Evolutionary conservation across 2,113 vertebrate genomes (phyloP).

Genomic region (Bubo scandiacus): DNA sequence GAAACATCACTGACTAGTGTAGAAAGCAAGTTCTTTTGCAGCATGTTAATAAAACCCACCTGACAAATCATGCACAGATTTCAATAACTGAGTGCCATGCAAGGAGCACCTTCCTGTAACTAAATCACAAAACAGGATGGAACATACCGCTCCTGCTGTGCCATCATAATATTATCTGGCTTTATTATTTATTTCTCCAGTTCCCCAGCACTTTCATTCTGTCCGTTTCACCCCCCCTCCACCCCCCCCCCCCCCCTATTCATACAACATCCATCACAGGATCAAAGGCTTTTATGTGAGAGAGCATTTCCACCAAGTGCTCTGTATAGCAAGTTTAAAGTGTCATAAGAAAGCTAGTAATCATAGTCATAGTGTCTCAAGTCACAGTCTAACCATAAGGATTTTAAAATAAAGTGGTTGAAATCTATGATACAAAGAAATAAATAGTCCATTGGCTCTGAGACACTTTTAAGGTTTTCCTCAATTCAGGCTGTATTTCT

Average conservation of each 20-base stretch:
- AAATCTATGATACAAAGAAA: not conserved
- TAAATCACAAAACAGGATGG: not conserved
- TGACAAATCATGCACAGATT: not conserved
- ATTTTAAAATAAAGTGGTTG: not conserved
- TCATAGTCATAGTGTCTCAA: not conserved
- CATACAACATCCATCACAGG: not conserved
- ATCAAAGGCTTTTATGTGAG: conserved; percentile 23
- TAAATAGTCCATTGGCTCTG: not conserved
- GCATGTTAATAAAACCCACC: not conserved
- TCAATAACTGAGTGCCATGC: not conserved
- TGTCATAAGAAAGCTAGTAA: not conserved
- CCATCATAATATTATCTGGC: not conserved
- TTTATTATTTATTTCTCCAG: conserved; percentile 3
- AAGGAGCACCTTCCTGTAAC: not conserved
- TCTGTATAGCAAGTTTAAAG: not conserved
- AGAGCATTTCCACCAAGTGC: not conserved
- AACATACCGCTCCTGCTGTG: not conserved
- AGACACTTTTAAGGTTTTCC: not conserved
- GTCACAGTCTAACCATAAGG: not conserved
- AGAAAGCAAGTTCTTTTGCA: not conserved
- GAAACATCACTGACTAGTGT: not conserved
- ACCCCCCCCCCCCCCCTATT: not conserved
- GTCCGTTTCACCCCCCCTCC: not conserved
- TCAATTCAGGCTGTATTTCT: not conserved
- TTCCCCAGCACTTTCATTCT: not conserved